Base-by-base conservation (phyloP, 2,113 vertebrate species). In the Cariama cristata region DNA sequence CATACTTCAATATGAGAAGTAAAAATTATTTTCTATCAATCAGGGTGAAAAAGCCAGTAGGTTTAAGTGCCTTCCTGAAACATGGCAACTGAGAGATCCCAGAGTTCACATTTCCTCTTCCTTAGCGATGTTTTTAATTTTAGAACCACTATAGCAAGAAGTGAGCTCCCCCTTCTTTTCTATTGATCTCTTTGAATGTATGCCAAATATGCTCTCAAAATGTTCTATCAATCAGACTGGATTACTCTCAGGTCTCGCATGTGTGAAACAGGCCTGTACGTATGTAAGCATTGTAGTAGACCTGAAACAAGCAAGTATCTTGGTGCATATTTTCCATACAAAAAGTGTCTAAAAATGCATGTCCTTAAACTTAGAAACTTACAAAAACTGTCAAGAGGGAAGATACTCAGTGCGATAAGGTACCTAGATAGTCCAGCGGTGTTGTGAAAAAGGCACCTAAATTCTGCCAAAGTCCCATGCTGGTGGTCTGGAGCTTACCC, bases 251-350 rank as follows among this genome's bases (percentile, higher is more conserved):
- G 12, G 9, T 42, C 27, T 33, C 38, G 10, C 5, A 5, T 5
- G 4, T 24, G 28, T 58, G 42, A 42, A 86, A 35, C 4, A 63
- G 24, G 6, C 14, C 72, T 1, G 1, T 16, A 12, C 1, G 0
- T 14, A 33, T 15, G 35, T 49, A 42, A 68, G n/a, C 6, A 38
- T 3, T 63, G 5, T 18, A 45, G 28, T 2, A 45, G n/a, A 38
- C 6, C 24, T 49, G 27, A 55, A 72, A 8, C 10, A 71, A 55
- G n/a, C 28, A 6, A 20, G 3, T 6, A 11, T 16, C 33, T 35
- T 32, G 13, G 6, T 42, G 18, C 4, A 11, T 72, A 30, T 16
- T 38, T 85, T 59, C 28, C 9, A 44, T 15, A 44, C 1, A 28
- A 67, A 63, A 77, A 40, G 3, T 53, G 4, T 38, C 20, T 53